Percentiles rank a stretch among this genome's conserved stretches.
phyloP scores from a whole-genome alignment of 2,888 invertebrate species.

The Cetonia aurata region DNA sequence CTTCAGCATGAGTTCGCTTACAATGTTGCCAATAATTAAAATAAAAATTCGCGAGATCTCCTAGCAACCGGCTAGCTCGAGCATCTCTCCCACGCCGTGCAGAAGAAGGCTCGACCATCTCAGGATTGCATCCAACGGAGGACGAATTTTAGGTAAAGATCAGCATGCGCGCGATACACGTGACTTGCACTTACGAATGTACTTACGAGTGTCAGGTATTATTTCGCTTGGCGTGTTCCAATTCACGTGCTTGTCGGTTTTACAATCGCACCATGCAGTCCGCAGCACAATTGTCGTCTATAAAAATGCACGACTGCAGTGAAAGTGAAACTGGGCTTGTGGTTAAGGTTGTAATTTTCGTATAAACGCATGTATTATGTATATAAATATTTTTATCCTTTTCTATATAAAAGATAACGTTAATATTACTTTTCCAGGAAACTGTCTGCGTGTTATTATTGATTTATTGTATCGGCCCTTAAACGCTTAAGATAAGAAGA shows the following conservation, averaged over 20 bases:
- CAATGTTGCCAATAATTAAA: slow-evolving; percentile 39
- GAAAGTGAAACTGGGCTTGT: slow-evolving; percentile 28
- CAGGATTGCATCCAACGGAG: not conserved
- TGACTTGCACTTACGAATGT: not conserved
- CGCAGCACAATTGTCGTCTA: slow-evolving; percentile 1
- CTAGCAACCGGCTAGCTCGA: slow-evolving; percentile 37
- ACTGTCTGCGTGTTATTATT: too few relatives aligned
- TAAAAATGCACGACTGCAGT: slow-evolving; percentile 15
- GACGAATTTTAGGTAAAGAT: slow-evolving; percentile 18
- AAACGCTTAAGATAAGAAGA: too few relatives aligned
- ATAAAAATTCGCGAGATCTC: slow-evolving; percentile 38
- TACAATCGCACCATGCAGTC: not conserved
- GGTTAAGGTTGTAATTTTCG: slow-evolving; percentile 7
- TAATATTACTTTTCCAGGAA: too few relatives aligned
- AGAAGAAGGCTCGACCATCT: slow-evolving; percentile 15
- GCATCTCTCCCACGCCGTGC: slow-evolving; percentile 21
- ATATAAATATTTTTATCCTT: not conserved
- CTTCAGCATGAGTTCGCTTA: slow-evolving; percentile 33
- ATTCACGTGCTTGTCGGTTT: slow-evolving; percentile 10
- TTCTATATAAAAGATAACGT: not conserved
- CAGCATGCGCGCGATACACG: not conserved
- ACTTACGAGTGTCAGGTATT: not conserved
- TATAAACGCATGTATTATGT: not conserved
- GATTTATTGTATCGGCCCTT: too few relatives aligned
- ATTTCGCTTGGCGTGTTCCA: slow-evolving; percentile 1